These are phyloP conservation scores for Drosophila lacertosa DNA, from an alignment of 1,140 invertebrate genomes.

Conservation along the genomic window DNA sequence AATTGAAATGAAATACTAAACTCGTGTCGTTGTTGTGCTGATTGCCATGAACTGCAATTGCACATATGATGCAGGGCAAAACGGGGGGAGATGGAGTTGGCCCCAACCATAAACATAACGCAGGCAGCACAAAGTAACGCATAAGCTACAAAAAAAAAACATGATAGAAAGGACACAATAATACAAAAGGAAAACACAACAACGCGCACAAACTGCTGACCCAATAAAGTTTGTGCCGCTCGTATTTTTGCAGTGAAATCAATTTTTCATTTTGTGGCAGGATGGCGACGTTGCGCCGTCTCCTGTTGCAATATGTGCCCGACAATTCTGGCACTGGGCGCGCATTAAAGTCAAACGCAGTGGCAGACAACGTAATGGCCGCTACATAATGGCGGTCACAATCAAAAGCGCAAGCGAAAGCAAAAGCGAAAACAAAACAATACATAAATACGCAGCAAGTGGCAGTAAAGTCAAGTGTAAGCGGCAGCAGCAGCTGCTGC, in stretches of 20 bases:
- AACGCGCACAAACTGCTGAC: conserved; percentile 44
- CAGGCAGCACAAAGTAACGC: conserved; percentile 29
- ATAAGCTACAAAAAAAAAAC: conserved; percentile 13
- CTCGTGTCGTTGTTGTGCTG: conserved; percentile 66
- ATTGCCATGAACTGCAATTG: conserved; percentile 79
- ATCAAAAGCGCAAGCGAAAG: conserved; percentile 30
- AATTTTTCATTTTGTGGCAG: conserved; percentile 77
- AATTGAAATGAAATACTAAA: conserved; percentile 78
- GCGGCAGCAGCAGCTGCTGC: conserved; percentile 36
- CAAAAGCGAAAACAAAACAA: conserved; percentile 29
- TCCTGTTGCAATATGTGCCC: conserved; percentile 53
- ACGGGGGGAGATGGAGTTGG: conserved; percentile 23
- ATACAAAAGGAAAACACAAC: conserved; percentile 7
- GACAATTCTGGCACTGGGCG: conserved; percentile 61
- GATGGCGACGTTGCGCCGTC: conserved; percentile 49
- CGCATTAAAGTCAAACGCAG: conserved; percentile 55
- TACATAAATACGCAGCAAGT: conserved; percentile 72
- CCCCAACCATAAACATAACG: conserved; percentile 63
- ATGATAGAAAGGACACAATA: neutral
- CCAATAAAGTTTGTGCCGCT: conserved; percentile 65
- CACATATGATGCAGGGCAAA: conserved; percentile 42
- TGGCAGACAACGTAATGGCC: conserved; percentile 64
- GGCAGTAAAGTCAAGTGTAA: conserved; percentile 47
- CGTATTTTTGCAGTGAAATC: conserved; percentile 71
- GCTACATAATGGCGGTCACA: conserved; percentile 59